Conservation (phyloP, 2,797 vertebrate species). For the Monodelphis domestica region DNA sequence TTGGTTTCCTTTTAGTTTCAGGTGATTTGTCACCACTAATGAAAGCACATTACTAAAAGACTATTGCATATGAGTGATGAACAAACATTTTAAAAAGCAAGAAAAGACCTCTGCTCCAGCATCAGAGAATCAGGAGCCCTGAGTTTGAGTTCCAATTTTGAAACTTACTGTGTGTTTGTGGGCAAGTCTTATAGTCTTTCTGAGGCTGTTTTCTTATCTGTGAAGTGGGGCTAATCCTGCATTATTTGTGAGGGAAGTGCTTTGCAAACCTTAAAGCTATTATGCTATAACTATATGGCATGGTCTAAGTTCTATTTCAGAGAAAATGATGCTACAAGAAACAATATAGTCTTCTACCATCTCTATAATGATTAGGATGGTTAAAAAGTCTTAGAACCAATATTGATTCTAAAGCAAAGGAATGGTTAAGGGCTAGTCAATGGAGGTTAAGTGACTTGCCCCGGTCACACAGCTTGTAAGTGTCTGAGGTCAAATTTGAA, state of each 20-base stretch:
- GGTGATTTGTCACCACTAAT: slow-evolving; percentile 20
- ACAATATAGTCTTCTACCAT: not conserved
- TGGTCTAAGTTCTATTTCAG: not conserved
- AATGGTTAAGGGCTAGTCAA: no score
- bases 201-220: not conserved
- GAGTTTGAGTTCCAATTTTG: not conserved
- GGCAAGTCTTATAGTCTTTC: not conserved
- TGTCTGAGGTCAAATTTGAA: no score
- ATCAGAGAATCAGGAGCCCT: not conserved
- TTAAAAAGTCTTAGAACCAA: not conserved
- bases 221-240: not conserved
- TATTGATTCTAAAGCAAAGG: no score
- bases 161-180: not conserved
- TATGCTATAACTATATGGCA: not conserved
- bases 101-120: not conserved
- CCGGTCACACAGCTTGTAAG: no score
- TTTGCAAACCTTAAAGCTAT: not conserved
- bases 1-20: not conserved
- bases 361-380: not conserved
- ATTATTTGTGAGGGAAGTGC: not conserved
- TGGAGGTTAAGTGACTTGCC: no score
- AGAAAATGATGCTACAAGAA: not conserved
- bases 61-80: not conserved
- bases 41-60: not conserved
- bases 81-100: not conserved